These are phyloP conservation scores for Notarius lentiginosus DNA, from an alignment of 2,113 vertebrate genomes.

Conservation along the genomic window DNA sequence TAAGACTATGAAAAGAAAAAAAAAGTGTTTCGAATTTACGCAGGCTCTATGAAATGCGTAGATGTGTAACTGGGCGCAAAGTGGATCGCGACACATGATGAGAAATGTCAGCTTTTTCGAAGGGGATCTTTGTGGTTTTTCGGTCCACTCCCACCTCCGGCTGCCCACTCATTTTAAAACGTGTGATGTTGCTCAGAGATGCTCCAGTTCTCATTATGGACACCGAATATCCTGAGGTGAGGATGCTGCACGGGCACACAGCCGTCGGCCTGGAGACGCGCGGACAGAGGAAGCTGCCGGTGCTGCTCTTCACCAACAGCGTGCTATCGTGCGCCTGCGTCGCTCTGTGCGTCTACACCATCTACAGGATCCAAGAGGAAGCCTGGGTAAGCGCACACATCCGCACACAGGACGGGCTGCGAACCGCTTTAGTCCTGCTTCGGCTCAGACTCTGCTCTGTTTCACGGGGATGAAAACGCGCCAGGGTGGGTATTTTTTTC, in stretches of 20 bases:
- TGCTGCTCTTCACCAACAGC: neutral
- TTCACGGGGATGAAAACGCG: neutral
- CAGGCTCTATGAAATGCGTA: constrained; percentile 14
- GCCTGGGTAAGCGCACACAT: neutral
- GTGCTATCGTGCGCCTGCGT: constrained; percentile 27
- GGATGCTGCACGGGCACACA: neutral
- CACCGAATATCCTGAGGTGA: constrained; percentile 12
- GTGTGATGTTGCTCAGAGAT: neutral
- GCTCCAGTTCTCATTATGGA: constrained; percentile 38
- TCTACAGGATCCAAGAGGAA: constrained; percentile 2
- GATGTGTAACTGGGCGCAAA: neutral
- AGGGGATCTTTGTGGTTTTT: constrained; percentile 52
- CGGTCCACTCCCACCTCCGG: constrained; percentile 38
- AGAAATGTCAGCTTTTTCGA: constrained; percentile 35
- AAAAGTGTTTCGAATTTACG: constrained; percentile 22
- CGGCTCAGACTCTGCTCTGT: too few species aligned
- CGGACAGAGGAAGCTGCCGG: constrained; percentile 7
- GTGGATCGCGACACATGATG: constrained; percentile 13
- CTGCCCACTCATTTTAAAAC: constrained; percentile 31
- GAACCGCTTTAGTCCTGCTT: neutral
- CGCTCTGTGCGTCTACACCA: constrained; percentile 4
- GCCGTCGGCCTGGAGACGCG: constrained; percentile 10
- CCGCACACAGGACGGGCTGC: too few species aligned
- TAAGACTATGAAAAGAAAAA: neutral
- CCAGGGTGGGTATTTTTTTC: neutral